Evolutionary conservation across 35 echinoderm and acorn worm genomes (phyloP), one percentile per base, ranked within the genome.

Genomic region (Holothuria glaberrima): DNA sequence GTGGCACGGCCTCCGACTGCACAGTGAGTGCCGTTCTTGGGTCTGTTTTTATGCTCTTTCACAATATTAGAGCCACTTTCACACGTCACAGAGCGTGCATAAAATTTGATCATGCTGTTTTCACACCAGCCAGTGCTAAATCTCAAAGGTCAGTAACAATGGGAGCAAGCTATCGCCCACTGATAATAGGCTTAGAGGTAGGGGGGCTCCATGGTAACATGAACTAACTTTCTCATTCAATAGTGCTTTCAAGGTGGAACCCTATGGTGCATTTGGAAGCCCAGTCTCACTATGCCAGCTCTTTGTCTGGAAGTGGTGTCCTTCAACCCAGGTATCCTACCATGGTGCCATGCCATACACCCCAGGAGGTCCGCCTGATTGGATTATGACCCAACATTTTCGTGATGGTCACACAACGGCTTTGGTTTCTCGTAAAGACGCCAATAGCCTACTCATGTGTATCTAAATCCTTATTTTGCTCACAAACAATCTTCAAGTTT

Each of bases 291-390:
- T 61, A 58, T 29, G 31, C 52, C 80, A 83, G 80, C 54, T 61
- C 61, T 56, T 6, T 84, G 59, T 63, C 80, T 63, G 33, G 54
- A 31, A 27, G 30, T 61, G 57, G 56, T 18, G 54, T 61, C 80
- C 57, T 84, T 61, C 54, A 84, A 60, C 80, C 80, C 28, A 48
- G 19, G 0, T 30, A 41, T 84, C 80, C 80, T 21, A 48, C 80
- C 80, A 84, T 84, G 80, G 80, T 59, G 80, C 80, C 52, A 84
- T 84, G 80, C 56, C 80, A 31, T 38, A 31, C 80, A 84, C 80
- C 80, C 21, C 57, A 84, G 80, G 80, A 58, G 80, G 29, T 63
- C 56, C 21, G 21, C 26, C 31, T 63, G 80, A 84, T 84, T 84
- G 57, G 57, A 60, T 84, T 84, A 58, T n/a, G 59, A 20, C 27